phyloP scores from a whole-genome alignment of 2,113 vertebrate species.

The Mirounga angustirostris region DNA sequence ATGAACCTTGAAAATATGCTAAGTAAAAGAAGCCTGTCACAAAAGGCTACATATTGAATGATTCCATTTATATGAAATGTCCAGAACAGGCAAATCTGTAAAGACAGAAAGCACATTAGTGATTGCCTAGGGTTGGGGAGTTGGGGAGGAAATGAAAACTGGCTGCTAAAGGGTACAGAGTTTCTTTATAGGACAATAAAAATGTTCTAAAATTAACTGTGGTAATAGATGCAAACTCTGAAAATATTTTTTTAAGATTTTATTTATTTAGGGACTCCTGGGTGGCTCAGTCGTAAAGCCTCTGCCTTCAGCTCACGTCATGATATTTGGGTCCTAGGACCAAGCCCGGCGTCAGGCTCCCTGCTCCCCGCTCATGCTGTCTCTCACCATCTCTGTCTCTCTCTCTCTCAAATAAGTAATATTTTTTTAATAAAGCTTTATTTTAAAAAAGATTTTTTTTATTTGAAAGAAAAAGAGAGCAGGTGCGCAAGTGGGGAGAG shows the following conservation, averaged over 20 bases:
- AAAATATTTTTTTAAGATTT: not conserved
- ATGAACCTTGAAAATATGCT: conserved; percentile 3
- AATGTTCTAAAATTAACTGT: not conserved
- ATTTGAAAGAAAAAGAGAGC: not conserved
- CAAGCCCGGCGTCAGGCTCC: not conserved
- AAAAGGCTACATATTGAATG: not conserved
- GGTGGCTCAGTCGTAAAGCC: not conserved
- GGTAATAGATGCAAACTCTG: not conserved
- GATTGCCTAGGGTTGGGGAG: not conserved
- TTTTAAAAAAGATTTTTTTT: too few species aligned
- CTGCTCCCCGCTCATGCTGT: not conserved
- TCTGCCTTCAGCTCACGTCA: not conserved
- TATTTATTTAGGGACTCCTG: not conserved
- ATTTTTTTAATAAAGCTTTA: not conserved
- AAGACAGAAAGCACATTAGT: not conserved
- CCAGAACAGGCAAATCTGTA: not conserved
- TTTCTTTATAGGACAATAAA: conserved; percentile 19
- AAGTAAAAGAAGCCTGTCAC: not conserved
- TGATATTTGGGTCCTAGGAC: not conserved
- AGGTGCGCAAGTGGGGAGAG: not conserved
- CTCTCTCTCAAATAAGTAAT: not conserved
- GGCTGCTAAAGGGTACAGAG: not conserved
- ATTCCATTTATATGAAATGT: not conserved
- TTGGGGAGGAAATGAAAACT: not conserved
- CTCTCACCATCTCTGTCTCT: not conserved